Conservation (phyloP, 2,888 invertebrate species). For the Clepsis dumicolana region DNA sequence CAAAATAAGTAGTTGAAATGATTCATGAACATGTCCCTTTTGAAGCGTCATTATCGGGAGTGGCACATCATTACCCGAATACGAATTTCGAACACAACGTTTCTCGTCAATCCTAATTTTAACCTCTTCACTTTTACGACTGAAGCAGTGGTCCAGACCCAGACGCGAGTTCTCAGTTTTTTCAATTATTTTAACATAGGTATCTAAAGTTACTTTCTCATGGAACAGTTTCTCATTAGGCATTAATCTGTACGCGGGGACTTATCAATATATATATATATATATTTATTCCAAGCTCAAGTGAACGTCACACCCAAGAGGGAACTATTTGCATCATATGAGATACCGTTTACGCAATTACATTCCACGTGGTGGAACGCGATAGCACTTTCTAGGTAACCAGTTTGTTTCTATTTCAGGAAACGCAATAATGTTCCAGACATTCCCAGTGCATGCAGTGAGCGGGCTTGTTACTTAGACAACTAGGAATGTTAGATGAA, state of each 20-base stretch:
- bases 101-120: not conserved
- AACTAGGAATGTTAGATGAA: conserved; percentile 10
- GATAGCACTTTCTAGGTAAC: conserved; percentile 29
- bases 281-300: not conserved
- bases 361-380: conserved; percentile 10
- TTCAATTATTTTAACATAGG: too few species aligned
- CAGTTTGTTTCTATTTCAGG: conserved; percentile 47
- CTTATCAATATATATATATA: not conserved
- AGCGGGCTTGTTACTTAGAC: not conserved
- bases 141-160: too few species aligned
- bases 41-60: not conserved
- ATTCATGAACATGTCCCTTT: not conserved
- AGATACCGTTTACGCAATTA: conserved; percentile 11
- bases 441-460: conserved; percentile 9
- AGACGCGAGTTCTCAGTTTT: too few species aligned
- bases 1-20: not conserved
- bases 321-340: not conserved
- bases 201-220: too few species aligned
- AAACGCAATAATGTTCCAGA: conserved; percentile 32
- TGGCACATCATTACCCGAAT: not conserved
- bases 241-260: not conserved
- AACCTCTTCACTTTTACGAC: not conserved
- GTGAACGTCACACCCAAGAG: not conserved
- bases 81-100: not conserved
- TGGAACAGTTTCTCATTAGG: not conserved